Evolutionary conservation across 2,113 vertebrate species (phyloP).

Genomic region (Leiothrix lutea): DNA sequence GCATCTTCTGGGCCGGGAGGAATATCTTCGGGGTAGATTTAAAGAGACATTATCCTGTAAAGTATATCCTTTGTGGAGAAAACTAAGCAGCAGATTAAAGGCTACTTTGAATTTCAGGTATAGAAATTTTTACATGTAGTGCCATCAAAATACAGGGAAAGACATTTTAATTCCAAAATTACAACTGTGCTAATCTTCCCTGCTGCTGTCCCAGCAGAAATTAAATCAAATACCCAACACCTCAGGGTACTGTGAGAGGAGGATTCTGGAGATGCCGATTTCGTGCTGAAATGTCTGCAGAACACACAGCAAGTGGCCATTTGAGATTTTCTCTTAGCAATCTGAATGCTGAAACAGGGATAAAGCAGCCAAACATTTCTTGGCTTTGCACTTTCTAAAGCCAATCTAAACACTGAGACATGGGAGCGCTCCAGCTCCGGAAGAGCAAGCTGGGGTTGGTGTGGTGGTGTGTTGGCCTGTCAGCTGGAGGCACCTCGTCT

Average conservation of each 20-base stretch:
- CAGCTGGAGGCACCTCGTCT: not conserved
- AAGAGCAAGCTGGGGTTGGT: not conserved
- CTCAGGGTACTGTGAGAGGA: not conserved
- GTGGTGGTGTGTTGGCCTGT: not conserved
- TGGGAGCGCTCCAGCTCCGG: not conserved
- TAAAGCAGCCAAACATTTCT: not conserved
- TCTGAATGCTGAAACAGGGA: not conserved
- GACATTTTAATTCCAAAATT: not conserved
- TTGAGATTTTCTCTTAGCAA: not conserved
- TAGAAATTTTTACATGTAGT: not conserved
- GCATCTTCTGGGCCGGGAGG: conserved; percentile 75
- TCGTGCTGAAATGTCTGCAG: not conserved
- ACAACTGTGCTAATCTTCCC: not conserved
- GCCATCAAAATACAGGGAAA: not conserved
- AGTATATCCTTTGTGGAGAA: conserved; percentile 6
- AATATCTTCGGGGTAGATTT: conserved; percentile 71
- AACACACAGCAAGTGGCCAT: not conserved
- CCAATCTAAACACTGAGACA: not conserved
- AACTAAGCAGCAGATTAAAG: not conserved
- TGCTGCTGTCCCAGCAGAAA: not conserved
- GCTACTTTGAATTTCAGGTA: not conserved
- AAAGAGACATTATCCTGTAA: conserved; percentile 69
- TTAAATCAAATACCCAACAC: not conserved
- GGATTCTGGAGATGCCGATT: not conserved
- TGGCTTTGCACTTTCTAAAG: not conserved